Evolutionary conservation across 2,113 vertebrate species (phyloP).

Genomic region (Phainopepla nitens): DNA sequence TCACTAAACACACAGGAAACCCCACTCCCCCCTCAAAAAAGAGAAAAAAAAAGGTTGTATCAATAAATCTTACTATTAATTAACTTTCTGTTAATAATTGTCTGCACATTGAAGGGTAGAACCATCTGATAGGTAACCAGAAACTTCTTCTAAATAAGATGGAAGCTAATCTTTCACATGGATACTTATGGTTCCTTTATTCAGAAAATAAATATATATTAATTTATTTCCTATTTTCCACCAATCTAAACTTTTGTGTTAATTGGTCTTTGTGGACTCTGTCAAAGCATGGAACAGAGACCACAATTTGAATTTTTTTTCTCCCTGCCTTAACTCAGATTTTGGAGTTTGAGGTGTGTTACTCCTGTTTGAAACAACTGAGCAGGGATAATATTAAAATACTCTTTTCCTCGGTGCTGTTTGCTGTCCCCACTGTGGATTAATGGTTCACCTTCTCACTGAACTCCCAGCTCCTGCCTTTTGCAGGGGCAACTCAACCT

Average conservation of each 20-base stretch:
- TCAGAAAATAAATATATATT: background rate
- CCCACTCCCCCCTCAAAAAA: background rate
- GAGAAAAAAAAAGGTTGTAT: background rate
- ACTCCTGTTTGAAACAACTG: background rate
- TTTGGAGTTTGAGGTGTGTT: background rate
- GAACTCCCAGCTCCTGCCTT: background rate
- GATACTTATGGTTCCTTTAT: background rate
- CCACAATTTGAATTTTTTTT: background rate
- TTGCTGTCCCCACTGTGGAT: background rate
- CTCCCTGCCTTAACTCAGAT: background rate
- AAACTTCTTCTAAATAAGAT: background rate
- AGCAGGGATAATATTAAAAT: background rate
- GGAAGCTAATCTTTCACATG: background rate
- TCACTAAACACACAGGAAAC: background rate
- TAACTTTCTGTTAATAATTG: background rate
- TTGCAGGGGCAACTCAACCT: background rate
- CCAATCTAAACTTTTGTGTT: background rate
- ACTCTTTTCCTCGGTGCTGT: background rate
- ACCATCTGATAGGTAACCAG: background rate
- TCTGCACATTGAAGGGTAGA: background rate
- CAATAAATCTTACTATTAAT: background rate
- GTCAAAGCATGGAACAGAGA: background rate
- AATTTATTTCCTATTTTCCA: background rate
- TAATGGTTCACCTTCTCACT: background rate
- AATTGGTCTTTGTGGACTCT: background rate